Evolutionary conservation across 2,797 vertebrate genomes (phyloP).

Genomic region (Threskiornis aethiopicus): DNA sequence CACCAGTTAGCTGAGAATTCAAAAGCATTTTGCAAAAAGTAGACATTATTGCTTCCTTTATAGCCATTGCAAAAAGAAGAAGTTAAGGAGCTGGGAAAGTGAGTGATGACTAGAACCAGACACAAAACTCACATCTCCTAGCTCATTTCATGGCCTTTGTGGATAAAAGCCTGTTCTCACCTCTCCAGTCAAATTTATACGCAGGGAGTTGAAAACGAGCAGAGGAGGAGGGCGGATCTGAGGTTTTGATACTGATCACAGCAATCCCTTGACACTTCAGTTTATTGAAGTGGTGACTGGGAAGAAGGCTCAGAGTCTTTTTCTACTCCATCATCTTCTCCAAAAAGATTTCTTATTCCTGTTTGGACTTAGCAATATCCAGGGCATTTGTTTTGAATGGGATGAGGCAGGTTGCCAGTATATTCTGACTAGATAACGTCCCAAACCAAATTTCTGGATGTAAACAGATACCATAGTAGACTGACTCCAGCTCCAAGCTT

Average conservation of each 20-base stretch:
- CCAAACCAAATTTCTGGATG: slow-evolving; percentile 35
- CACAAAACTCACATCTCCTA: neutral
- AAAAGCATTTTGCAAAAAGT: neutral
- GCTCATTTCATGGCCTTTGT: neutral
- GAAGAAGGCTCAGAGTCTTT: neutral
- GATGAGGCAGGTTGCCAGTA: slow-evolving; percentile 27
- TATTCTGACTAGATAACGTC: slow-evolving; percentile 47
- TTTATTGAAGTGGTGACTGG: neutral
- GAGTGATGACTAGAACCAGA: slow-evolving; percentile 40
- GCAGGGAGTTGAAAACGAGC: neutral
- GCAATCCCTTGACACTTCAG: neutral
- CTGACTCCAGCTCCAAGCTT: slow-evolving; percentile 23
- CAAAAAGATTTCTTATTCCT: neutral
- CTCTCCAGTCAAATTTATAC: slow-evolving; percentile 43
- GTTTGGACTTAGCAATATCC: neutral
- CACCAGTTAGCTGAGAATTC: neutral
- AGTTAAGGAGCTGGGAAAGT: neutral
- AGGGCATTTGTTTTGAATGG: slow-evolving; percentile 24
- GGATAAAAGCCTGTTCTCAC: slow-evolving; percentile 56
- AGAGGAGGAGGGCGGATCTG: neutral
- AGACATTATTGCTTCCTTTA: neutral
- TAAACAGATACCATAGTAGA: slow-evolving; percentile 43
- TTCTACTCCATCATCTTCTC: slow-evolving; percentile 14
- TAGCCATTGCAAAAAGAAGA: neutral
- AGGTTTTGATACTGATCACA: neutral